phyloP scores from a whole-genome alignment of 2,888 invertebrate genomes.

The Tachystola acroxantha region DNA sequence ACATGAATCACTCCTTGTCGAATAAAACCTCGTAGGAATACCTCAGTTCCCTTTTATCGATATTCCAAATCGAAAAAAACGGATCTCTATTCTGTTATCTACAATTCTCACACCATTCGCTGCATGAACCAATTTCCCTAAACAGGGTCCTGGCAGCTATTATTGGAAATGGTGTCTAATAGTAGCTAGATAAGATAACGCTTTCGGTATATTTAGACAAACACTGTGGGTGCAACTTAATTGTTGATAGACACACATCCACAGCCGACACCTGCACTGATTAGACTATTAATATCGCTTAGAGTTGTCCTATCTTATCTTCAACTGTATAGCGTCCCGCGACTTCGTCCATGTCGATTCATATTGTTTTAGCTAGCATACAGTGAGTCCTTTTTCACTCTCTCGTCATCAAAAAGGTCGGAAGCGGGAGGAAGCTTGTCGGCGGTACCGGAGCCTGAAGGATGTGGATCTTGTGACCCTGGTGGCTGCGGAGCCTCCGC shows the following conservation, averaged over 20 bases:
- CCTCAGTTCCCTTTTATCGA: conserved; percentile 28
- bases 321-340: too few relatives aligned
- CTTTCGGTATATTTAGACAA: conserved; percentile 23
- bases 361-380: too few relatives aligned
- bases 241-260: conserved; percentile 26
- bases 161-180: conserved; percentile 41
- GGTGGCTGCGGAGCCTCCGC: too few relatives aligned
- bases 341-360: too few relatives aligned
- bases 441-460: too few relatives aligned
- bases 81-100: conserved; percentile 42
- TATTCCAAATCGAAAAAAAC: conserved; percentile 24
- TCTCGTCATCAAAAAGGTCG: too few relatives aligned
- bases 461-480: too few relatives aligned
- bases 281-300: conserved; percentile 35
- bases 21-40: too few relatives aligned
- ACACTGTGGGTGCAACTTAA: conserved; percentile 31
- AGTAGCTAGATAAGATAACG: conserved; percentile 50
- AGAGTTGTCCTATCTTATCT: conserved; percentile 24
- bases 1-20: too few relatives aligned
- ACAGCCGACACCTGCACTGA: conserved; percentile 23
- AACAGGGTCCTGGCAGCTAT: conserved; percentile 36
- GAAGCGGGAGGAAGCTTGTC: too few relatives aligned
- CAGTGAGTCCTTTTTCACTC: too few relatives aligned
- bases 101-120: conserved; percentile 42
- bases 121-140: conserved; percentile 39